These are phyloP conservation scores for Danio jaintianensis DNA, from an alignment of 2,797 vertebrate species.

Conservation along the genomic window DNA sequence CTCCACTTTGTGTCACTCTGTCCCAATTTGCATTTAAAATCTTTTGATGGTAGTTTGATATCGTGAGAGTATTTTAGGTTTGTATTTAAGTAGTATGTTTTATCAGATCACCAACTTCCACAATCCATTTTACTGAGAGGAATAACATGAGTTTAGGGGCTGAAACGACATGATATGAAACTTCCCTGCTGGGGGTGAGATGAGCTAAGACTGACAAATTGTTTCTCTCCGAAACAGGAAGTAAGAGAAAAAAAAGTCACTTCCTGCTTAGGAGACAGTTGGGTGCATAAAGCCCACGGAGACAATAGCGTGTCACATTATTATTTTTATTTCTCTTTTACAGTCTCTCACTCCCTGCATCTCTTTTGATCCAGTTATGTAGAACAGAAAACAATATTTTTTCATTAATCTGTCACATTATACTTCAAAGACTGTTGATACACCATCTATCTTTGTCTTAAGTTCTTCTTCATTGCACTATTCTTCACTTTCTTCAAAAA, in stretches of 20 bases:
- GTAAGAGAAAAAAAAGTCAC: constrained; percentile 31
- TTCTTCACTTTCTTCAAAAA: not conserved
- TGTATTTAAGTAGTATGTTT: constrained; percentile 4
- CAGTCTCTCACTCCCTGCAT: not conserved
- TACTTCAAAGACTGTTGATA: not conserved
- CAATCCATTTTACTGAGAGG: constrained; percentile 19
- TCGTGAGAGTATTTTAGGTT: not conserved
- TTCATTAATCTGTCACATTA: not conserved
- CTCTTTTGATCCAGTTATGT: constrained; percentile 9
- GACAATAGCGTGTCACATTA: constrained; percentile 31
- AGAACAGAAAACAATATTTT: not conserved
- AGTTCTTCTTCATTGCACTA: not conserved
- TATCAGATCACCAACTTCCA: constrained; percentile 19
- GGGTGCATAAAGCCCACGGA: constrained; percentile 30
- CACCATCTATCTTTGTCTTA: constrained; percentile 12
- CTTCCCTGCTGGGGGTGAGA: constrained; percentile 45
- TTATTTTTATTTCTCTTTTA: constrained; percentile 20
- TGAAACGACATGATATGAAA: constrained; percentile 42
- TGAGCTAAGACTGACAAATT: constrained; percentile 52
- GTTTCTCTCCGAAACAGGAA: constrained; percentile 56
- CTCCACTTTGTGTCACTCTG: not conserved
- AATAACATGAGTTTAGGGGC: constrained; percentile 2
- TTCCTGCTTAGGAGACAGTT: constrained; percentile 55
- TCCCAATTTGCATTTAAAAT: not conserved
- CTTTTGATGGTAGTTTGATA: not conserved